Base-by-base conservation (phyloP, 2,797 vertebrate genomes). In the Silurus lanzhouensis region DNA sequence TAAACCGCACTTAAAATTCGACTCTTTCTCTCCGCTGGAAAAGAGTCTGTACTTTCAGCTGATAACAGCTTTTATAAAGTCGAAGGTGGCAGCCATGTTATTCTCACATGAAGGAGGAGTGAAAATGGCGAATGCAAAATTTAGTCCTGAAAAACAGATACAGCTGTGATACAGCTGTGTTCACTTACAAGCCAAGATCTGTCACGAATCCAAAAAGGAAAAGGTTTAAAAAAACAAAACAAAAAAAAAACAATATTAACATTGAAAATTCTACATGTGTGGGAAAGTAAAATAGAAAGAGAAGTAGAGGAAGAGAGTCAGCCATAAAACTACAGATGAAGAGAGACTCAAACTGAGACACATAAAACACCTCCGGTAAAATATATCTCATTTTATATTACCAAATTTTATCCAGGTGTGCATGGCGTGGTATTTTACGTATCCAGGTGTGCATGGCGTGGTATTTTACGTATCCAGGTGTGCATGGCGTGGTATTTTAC, bases 1-100 rank as follows among this genome's bases (percentile, higher is more conserved):
- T 72, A 87, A 57, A 55, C 81, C 55, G 64, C 58, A 25, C 1
- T 70, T 72, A 77, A 88, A 86, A 80, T 58, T 57, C 60, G 15
- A 2, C 55, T 77, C 77, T 58, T 27, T 72, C 57, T 57, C 57
- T 67, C 55, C 14, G 15, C 71, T 22, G 38, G 19, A 20, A 25
- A 17, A 25, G 25, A 55, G 74, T 17, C 52, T 19, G 17, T 10
- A 27, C 74, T 58, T 76, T 58, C 74, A 5, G 74, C 74, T 57
- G 52, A 76, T 76, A 5, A 58, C 74, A 10, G 52, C 74, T 58
- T 76, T 31, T 25, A 17, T 76, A 76, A 31, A 31, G 52, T 70
- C 57, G 27, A 38, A 76, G 8, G 52, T 76, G 25, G 25, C 25
- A 58, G 25, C 74, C 72, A 75, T 75, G 72, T 57, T 27, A 46